Percentiles rank a stretch among this genome's conserved stretches.
Conservation (phyloP, 1,140 invertebrate species). For the Cyphomyrmex costatus region DNA sequence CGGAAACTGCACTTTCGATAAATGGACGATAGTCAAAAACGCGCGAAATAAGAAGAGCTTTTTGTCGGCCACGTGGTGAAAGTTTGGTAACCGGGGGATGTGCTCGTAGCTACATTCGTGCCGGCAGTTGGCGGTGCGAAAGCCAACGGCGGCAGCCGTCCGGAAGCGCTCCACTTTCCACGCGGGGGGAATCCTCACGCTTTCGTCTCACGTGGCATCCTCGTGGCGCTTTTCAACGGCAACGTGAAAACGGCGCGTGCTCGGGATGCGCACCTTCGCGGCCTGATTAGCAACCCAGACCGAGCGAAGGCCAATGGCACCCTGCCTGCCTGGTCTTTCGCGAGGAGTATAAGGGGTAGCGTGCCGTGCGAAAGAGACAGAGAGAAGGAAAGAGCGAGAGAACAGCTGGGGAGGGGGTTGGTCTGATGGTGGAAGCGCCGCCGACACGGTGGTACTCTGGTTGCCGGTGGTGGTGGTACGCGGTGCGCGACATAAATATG, state of each 20-base stretch:
- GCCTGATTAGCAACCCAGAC: conserved; percentile 82
- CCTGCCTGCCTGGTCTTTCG: conserved; percentile 69
- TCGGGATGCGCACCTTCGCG: conserved; percentile 81
- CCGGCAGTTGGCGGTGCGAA: conserved; percentile 48
- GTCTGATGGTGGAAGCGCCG: conserved; percentile 61
- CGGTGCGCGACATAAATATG: conserved; percentile 87
- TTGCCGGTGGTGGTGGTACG: conserved; percentile 76
- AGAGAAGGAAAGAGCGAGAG: conserved; percentile 60
- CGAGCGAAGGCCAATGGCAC: conserved; percentile 77
- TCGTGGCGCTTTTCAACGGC: conserved; percentile 76
- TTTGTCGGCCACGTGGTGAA: conserved; percentile 56
- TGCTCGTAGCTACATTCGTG: conserved; percentile 30
- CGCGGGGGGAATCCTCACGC: conserved; percentile 81
- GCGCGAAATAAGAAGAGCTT: neutral
- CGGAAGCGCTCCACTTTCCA: conserved; percentile 84
- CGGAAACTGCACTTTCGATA: neutral
- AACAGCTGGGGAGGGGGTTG: conserved; percentile 51
- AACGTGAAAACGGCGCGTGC: conserved; percentile 79
- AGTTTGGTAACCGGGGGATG: conserved; percentile 63
- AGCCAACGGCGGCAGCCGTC: conserved; percentile 41
- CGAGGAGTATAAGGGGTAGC: conserved; percentile 63
- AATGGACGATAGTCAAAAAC: neutral
- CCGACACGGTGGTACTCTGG: conserved; percentile 59
- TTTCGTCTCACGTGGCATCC: conserved; percentile 79
- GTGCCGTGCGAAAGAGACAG: conserved; percentile 50